Evolutionary conservation across 2,797 vertebrate genomes (phyloP), one percentile per base, ranked within the genome.

Genomic region (Glyptemys insculpta): DNA sequence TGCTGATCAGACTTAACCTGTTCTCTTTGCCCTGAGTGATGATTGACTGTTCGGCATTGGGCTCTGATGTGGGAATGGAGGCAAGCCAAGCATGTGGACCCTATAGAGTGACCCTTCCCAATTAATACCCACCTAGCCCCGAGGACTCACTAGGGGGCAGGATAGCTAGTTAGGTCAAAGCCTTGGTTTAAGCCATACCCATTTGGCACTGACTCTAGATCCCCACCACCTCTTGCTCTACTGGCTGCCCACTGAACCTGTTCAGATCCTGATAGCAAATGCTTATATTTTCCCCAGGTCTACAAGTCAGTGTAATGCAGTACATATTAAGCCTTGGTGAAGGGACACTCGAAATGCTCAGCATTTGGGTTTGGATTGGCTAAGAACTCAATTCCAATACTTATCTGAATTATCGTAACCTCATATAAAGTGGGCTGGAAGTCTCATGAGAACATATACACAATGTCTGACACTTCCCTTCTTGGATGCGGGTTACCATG

Each of bases 101-200:
- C 23, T 27, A 10, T 14, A 27, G 72, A 76, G 11, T 49, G 37
- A 14, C 16, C 49, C 79, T 96, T 86, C 82, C 9, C 74, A 68
- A 29, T 68, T 49, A 68, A 57, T 57, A 83, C 59, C 59, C 79
- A 85, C 19, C 94, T 92, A 91, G 81, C 92, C 80, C 62, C 90
- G 65, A 72, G 86, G 53, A 83, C 94, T 94, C 79, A 90, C 91
- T 93, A 91, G 34, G 82, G 54, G 41, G 1, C 16, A 83, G 57
- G 27, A 23, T 90, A 95, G 56, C 90, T 82, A 92, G 90, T 93
- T 91, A 95, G 94, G 95, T 97, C 96, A 97, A 15, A 96, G 93
- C 29, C 94, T 96, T 29, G 41, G 44, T 49, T 29, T 78, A 18
- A 47, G 37, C 44, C 15, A 49, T 31, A 78, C 27, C 44, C 44